Conservation (phyloP, 1,140 invertebrate species). For the Caenorhabditis brenneri region DNA sequence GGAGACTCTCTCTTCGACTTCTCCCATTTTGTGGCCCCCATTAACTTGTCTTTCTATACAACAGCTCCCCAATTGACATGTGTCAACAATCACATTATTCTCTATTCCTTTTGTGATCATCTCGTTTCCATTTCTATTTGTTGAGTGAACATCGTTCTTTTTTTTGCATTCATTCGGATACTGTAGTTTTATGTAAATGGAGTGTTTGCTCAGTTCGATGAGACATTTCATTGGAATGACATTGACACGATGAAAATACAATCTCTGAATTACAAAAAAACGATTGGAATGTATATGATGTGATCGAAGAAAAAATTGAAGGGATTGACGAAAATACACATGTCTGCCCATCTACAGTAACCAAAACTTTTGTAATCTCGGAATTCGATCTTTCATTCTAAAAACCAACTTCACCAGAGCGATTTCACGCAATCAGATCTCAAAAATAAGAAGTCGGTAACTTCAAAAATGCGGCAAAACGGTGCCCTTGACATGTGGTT, state of each 20-base stretch:
- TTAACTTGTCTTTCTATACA: slow-evolving; percentile 13
- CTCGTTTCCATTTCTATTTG: slow-evolving; percentile 8
- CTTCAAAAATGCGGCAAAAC: slow-evolving; percentile 37
- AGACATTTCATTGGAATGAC: not conserved
- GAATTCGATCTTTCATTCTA: not conserved
- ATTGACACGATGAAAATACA: not conserved
- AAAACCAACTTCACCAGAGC: slow-evolving; percentile 1
- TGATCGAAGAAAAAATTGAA: not conserved
- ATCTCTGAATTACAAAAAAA: not conserved
- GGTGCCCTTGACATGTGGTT: slow-evolving; percentile 32
- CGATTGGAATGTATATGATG: not conserved
- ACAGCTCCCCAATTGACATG: slow-evolving; percentile 1
- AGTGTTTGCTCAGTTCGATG: slow-evolving; percentile 17
- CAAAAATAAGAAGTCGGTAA: not conserved
- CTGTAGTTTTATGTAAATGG: slow-evolving; percentile 39
- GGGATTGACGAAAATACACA: not conserved
- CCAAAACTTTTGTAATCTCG: not conserved
- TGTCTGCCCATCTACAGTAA: not conserved
- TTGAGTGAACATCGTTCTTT: slow-evolving; percentile 1
- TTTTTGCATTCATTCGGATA: not conserved
- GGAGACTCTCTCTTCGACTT: too few species aligned
- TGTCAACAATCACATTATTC: slow-evolving; percentile 31
- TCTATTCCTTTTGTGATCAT: not conserved
- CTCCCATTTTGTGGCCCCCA: not conserved
- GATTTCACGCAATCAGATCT: slow-evolving; percentile 5